Conservation (phyloP, 2,113 vertebrate species). For the Thryonomys swinderianus region DNA sequence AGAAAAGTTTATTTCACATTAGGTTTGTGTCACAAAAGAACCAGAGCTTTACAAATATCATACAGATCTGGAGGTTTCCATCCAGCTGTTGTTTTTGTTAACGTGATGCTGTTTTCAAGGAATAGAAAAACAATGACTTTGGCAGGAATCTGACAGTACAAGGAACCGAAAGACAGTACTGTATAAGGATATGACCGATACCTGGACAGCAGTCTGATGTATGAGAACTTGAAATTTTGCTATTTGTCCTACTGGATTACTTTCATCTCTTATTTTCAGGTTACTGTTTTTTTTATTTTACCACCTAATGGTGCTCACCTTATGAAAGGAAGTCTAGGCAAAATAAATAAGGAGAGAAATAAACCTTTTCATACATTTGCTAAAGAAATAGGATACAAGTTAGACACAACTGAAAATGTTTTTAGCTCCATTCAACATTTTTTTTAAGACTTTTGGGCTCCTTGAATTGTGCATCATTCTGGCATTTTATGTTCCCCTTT, state of each 20-base stretch:
- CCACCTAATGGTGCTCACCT: neutral
- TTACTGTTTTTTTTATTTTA: neutral
- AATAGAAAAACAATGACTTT: neutral
- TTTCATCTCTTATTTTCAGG: neutral
- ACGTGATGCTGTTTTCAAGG: neutral
- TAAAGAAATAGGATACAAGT: neutral
- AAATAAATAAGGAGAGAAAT: neutral
- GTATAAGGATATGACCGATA: neutral
- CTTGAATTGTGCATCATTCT: neutral
- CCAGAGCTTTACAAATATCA: neutral
- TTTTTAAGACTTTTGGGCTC: neutral
- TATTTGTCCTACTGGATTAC: neutral
- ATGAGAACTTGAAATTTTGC: neutral
- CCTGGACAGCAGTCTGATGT: no score
- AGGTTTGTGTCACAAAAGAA: neutral
- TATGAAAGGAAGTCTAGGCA: neutral
- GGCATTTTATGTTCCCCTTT: neutral
- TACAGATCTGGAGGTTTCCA: neutral
- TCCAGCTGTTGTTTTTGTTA: neutral
- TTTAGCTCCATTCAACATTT: neutral
- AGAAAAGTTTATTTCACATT: slow-evolving; percentile 31
- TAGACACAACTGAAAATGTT: neutral
- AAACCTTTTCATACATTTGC: neutral
- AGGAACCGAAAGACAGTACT: neutral
- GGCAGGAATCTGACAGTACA: neutral